Evolutionary conservation across 2,888 invertebrate genomes (phyloP), one percentile per base, ranked within the genome.

Genomic region (Macrosoma leucophasiata): DNA sequence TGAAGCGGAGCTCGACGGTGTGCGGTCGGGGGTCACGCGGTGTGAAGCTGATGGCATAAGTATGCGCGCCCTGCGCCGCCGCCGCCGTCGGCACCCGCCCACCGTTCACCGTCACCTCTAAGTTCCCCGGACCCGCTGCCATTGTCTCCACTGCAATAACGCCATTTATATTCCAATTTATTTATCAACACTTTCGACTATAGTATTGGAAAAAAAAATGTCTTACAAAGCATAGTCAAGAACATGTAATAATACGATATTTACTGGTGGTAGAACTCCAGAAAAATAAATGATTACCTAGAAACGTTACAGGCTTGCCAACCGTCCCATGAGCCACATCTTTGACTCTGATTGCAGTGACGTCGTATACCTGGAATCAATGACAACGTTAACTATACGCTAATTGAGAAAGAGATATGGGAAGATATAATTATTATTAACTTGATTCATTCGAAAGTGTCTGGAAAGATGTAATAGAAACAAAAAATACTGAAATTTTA

Each of bases 81-180:
- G 97, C 97, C 13, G 96, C 96, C 0, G 97, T 97, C 0, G 98
- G 97, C 17, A 98, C 97, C 41, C 96, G 89, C 0, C 98, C 98
- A 4, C 97, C 97, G 63, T 99, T 98, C 14, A 99, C 98, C 0
- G 97, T 97, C 38, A 99, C 98, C 75, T 99, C 98, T 23, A 99
- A 85, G 75, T 99, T 98, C 12, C 99, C 99, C 0, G 98, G 97
- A 10, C 98, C 99, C 3, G 98, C 98, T 72, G 97, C 95, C 63
- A 96, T 95, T 8, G 98, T 98, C 77, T 99, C 98, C 66, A 99
- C 96, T 94, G 60, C 10, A 27, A 12, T 8, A 6, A 9, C n/a
- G 4, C n/a, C 12, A 11, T 7, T 13, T 27, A 7, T 14, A 9
- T n/a, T 3, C 8, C 8, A 9, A 23, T 2, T 14, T 19, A 17